phyloP scores from a whole-genome alignment of 2,797 vertebrate genomes.

The Phalloptychus januarius region DNA sequence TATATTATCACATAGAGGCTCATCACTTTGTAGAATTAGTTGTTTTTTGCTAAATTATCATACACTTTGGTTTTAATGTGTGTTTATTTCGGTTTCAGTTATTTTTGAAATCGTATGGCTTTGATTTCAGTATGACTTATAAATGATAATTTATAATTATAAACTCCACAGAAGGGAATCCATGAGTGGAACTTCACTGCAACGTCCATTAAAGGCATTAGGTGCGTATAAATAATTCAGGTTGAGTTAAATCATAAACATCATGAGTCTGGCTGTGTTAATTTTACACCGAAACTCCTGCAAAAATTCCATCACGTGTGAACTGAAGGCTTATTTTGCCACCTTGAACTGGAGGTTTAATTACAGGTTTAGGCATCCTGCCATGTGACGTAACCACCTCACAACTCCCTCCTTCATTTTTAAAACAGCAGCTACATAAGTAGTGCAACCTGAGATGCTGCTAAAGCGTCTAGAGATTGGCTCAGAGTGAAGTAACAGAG shows the following conservation, averaged over 20 bases:
- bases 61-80: neutral
- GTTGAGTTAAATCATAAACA: neutral
- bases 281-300: neutral
- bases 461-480: neutral
- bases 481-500: neutral
- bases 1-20: too few relatives aligned
- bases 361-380: neutral
- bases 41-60: neutral
- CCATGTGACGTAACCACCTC: neutral
- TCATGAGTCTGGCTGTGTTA: neutral
- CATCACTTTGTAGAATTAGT: neutral
- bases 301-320: neutral
- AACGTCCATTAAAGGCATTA: conserved; percentile 93
- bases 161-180: conserved; percentile 87
- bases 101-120: neutral
- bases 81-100: neutral
- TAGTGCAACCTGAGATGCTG: neutral
- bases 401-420: conserved; percentile 1
- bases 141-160: too few relatives aligned
- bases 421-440: conserved; percentile 4
- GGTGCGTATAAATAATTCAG: conserved; percentile 71
- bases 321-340: neutral
- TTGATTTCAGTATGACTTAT: neutral
- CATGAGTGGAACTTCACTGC: conserved; percentile 96
- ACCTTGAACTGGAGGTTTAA: neutral